Evolutionary conservation across 2,113 vertebrate genomes (phyloP), one percentile per base, ranked within the genome.

Genomic region (Isichthys henryi): DNA sequence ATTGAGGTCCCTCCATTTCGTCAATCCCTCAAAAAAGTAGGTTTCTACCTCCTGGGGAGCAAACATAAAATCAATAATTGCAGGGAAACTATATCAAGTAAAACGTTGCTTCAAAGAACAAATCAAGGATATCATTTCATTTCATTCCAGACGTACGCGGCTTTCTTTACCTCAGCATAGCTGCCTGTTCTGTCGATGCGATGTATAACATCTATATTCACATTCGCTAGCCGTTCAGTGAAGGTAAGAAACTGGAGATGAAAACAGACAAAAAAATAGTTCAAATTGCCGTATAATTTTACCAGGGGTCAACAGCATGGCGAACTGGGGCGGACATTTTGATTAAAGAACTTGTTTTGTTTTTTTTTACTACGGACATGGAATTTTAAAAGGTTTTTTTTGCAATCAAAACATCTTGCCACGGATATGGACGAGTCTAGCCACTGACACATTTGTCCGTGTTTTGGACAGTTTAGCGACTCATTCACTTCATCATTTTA

Each of bases 131-230:
- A 9, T 39, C 2, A n/a, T 17, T 56, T 83, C 2, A 43, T 2
- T 82, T 84, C 27, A n/a, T 43, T 39, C 8, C 13, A n/a, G 15
- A 53, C n/a, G 31, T 35, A 21, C 7, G 45, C n/a, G 21, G 23
- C n/a, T 27, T 31, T 46, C 77, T 96, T 95, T 93, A 99, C 98
- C 97, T 99, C 98, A 45, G 95, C 94, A 19, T 96, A 96, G 91
- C 96, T 96, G 82, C 97, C 97, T 87, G 96, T 98, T 92, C 97
- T 95, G 94, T 99, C 98, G 21, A 99, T 99, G 0, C 98, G 97
- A 91, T 99, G 98, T 94, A 99, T 97, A 88, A 99, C 97, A 93
- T 99, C 94, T 0, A 99, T 99, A 91, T 99, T 99, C 86, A 99
- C 95, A 93, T 97, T 98, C 49, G 96, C 96, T n/a, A 99, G 94